A percentile compares a stretch with the other conserved stretches of the same genome.
These are phyloP conservation scores for Drosophila falleni DNA, from an alignment of 2,888 invertebrate species.

Conservation along the genomic window DNA sequence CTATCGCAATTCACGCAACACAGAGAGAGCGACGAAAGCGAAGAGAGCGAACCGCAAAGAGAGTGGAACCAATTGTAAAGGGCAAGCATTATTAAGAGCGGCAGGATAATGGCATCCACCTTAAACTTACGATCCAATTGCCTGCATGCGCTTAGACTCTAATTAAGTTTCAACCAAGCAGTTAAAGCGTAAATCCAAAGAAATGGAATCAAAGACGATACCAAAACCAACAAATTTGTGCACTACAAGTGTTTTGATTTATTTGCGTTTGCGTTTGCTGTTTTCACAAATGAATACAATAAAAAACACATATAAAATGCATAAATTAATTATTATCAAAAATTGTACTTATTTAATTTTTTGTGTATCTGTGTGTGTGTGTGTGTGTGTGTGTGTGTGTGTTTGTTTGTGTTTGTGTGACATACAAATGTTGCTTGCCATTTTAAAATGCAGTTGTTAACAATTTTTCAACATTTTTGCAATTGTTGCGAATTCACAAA, in stretches of 20 bases:
- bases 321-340: background rate
- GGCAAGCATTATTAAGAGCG: background rate
- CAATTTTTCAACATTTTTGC: conserved; percentile 73
- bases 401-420: conserved; percentile 51
- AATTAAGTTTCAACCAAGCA: background rate
- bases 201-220: background rate
- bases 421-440: conserved; percentile 79
- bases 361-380: conserved; percentile 17
- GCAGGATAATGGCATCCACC: conserved; percentile 1
- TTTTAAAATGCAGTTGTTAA: conserved; percentile 80
- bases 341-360: conserved; percentile 39
- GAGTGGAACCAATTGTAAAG: background rate
- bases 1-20: conserved; percentile 6
- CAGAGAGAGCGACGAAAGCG: conserved; percentile 8
- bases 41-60: background rate
- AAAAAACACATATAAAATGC: conserved; percentile 35
- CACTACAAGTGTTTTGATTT: conserved; percentile 67
- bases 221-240: conserved; percentile 41
- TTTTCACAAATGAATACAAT: conserved; percentile 57
- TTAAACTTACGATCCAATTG: conserved; percentile 4
- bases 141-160: too few species aligned
- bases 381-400: conserved; percentile 50
- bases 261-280: conserved; percentile 77
- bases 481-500: conserved; percentile 44
- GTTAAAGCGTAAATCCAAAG: background rate